Evolutionary conservation across 2,797 vertebrate species (phyloP).

Genomic region (Rhabdomys pumilio): DNA sequence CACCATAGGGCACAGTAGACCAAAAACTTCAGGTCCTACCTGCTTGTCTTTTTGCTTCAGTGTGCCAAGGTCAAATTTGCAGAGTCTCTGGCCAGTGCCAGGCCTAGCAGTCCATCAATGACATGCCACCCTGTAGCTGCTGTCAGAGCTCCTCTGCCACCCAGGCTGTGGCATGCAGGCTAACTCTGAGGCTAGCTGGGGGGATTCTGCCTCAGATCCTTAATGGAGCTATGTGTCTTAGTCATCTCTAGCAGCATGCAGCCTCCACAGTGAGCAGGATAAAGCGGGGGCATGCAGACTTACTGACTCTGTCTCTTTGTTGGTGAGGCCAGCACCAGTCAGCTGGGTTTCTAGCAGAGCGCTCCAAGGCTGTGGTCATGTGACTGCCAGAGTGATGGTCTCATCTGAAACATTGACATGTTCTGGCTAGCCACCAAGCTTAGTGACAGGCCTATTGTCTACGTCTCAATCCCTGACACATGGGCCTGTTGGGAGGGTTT

Average conservation of each 20-base stretch:
- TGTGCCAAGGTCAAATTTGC: rapidly evolving
- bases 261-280: background rate
- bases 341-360: rapidly evolving
- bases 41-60: background rate
- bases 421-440: background rate
- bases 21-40: background rate
- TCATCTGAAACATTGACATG: background rate
- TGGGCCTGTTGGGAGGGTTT: background rate
- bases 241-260: background rate
- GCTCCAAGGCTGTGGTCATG: too few species aligned
- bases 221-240: background rate
- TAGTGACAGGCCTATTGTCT: background rate
- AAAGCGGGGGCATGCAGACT: rapidly evolving
- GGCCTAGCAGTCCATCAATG: rapidly evolving
- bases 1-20: too few species aligned
- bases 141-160: background rate
- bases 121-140: rapidly evolving
- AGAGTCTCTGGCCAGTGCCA: rapidly evolving
- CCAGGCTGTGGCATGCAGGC: rapidly evolving
- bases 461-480: background rate
- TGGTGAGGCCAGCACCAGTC: background rate
- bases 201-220: background rate
- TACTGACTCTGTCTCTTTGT: rapidly evolving
- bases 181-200: background rate
- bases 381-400: background rate